Evolutionary conservation across 2,113 vertebrate species (phyloP).

Genomic region (Microtus pennsylvanicus): DNA sequence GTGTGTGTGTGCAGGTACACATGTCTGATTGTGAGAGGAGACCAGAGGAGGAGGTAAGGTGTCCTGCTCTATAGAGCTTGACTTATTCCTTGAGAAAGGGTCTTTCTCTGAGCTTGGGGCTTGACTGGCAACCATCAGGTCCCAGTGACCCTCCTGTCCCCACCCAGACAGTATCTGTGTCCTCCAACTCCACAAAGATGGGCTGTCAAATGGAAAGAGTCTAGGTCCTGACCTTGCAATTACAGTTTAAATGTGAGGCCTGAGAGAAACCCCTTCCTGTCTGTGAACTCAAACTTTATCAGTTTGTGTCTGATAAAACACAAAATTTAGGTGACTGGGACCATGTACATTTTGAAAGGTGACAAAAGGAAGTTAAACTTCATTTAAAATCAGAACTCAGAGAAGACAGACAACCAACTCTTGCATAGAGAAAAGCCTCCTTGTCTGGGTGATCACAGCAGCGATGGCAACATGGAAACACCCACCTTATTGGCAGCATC

Average conservation of each 20-base stretch:
- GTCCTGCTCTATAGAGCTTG: neutral
- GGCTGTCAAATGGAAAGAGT: neutral
- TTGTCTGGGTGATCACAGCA: neutral
- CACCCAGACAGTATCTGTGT: neutral
- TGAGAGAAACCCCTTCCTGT: neutral
- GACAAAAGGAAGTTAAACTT: constrained; percentile 14
- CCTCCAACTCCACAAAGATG: neutral
- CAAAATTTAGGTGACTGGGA: neutral
- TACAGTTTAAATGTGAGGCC: neutral
- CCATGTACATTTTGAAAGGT: neutral
- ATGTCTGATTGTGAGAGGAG: neutral
- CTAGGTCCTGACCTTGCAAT: neutral
- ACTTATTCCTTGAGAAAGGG: neutral
- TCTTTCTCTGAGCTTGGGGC: neutral
- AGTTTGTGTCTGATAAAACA: neutral
- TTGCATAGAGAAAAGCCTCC: neutral
- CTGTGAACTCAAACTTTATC: neutral
- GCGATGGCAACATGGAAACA: fast-evolving
- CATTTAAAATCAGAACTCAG: neutral
- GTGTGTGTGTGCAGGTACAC: neutral
- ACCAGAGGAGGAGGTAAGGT: neutral
- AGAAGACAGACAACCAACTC: neutral
- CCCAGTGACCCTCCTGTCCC: neutral
- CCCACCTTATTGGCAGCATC: constrained; percentile 95
- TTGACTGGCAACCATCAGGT: neutral